Percentiles rank a stretch among this genome's conserved stretches.
Evolutionary conservation across 2,113 vertebrate genomes (phyloP).

Genomic region (Holacanthus passer): DNA sequence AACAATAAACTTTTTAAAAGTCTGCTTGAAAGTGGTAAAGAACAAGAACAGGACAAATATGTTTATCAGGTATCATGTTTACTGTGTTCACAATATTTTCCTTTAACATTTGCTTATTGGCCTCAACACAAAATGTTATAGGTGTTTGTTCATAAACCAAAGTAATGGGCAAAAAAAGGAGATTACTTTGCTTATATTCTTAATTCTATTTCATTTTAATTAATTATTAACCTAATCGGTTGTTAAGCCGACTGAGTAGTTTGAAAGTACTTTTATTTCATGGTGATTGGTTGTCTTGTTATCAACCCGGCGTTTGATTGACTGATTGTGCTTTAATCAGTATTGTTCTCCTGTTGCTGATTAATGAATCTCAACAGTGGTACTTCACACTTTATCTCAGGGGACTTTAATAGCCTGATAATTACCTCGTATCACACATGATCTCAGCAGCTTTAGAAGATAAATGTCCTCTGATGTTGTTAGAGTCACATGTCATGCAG

Average conservation of each 20-base stretch:
- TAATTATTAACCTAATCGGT: neutral
- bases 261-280: neutral
- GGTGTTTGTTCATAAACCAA: too few species aligned
- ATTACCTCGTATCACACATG: neutral
- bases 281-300: neutral
- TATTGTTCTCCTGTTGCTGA: constrained; percentile 24
- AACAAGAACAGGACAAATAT: too few species aligned
- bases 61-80: neutral
- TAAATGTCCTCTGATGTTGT: constrained; percentile 5
- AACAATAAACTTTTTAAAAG: neutral
- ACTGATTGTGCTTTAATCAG: constrained; percentile 34
- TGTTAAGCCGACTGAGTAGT: too few species aligned
- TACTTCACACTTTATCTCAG: constrained; percentile 49
- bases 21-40: neutral
- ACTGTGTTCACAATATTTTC: neutral
- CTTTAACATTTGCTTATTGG: neutral
- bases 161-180: too few species aligned
- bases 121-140: neutral
- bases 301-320: constrained; percentile 3
- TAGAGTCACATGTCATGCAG: neutral
- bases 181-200: neutral
- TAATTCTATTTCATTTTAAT: neutral
- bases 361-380: neutral
- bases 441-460: constrained; percentile 9
- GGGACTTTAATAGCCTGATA: neutral